Conservation (phyloP, 1,140 invertebrate genomes). For the Tetragonula clypearis region DNA sequence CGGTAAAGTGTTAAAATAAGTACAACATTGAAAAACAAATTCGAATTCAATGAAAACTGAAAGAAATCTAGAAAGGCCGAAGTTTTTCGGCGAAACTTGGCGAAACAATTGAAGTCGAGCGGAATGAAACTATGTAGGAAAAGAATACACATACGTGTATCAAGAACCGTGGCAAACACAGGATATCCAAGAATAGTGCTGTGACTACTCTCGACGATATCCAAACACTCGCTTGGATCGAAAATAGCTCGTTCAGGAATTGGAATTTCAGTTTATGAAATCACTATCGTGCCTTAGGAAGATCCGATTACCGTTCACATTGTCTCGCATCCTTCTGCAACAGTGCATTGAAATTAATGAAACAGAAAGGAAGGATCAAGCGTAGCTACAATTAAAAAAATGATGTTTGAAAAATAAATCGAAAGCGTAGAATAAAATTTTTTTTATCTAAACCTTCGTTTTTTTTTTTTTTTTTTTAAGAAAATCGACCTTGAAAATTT, state of each 20-base stretch:
- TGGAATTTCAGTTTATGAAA: constrained; percentile 24
- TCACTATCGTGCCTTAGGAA: neutral
- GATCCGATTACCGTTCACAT: neutral
- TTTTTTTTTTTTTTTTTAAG: neutral
- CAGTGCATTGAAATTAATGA: neutral
- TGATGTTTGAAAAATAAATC: neutral
- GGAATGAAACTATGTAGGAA: neutral
- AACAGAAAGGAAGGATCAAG: neutral
- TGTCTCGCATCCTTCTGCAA: neutral
- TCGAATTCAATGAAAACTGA: neutral
- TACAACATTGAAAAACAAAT: neutral
- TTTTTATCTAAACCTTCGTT: neutral
- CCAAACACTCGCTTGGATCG: constrained; percentile 17
- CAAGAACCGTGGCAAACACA: constrained; percentile 4
- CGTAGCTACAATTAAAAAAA: too few relatives aligned
- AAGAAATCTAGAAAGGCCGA: neutral
- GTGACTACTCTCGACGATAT: constrained; percentile 8
- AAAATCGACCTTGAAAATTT: neutral
- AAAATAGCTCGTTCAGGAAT: constrained; percentile 31
- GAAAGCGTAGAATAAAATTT: neutral
- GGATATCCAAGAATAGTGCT: constrained; percentile 37
- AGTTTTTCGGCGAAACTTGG: neutral
- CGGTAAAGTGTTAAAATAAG: too few relatives aligned
- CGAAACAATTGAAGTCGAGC: neutral
- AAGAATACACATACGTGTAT: constrained; percentile 6